Evolutionary conservation across 1,140 invertebrate species (phyloP).

Genomic region (Octopus bimaculoides): DNA sequence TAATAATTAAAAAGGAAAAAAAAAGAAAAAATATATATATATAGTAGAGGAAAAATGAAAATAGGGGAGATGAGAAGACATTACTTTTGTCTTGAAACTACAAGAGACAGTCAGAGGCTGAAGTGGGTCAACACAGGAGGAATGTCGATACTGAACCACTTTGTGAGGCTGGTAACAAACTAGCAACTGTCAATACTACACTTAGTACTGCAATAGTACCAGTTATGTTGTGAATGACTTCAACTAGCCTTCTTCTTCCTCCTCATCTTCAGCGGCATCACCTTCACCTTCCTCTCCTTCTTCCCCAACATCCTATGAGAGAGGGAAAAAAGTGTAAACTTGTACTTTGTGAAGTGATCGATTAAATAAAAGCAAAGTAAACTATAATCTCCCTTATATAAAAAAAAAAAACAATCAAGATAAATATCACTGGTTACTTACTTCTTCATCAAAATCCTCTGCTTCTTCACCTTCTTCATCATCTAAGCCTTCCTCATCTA

Average conservation of each 20-base stretch:
- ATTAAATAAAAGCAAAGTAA: no score
- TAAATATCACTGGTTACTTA: background rate
- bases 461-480: constrained; percentile 48
- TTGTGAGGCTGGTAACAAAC: constrained; percentile 12
- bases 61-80: constrained; percentile 3
- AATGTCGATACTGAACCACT: constrained; percentile 14
- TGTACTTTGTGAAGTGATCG: no score
- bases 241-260: constrained; percentile 46
- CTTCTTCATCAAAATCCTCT: constrained; percentile 38
- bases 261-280: constrained; percentile 46
- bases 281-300: constrained; percentile 41
- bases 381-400: no score
- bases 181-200: constrained; percentile 15
- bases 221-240: background rate
- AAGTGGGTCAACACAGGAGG: constrained; percentile 11
- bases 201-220: constrained; percentile 4
- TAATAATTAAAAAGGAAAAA: background rate
- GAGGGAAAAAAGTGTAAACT: background rate
- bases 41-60: constrained; percentile 1
- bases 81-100: constrained; percentile 16
- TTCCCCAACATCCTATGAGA: constrained; percentile 14
- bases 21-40: constrained; percentile 1
- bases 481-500: constrained; percentile 44
- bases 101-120: background rate
- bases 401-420: no score